Evolutionary conservation across 2,797 vertebrate genomes (phyloP), one percentile per base, ranked within the genome.

Genomic region (Chrysocyon brachyurus): DNA sequence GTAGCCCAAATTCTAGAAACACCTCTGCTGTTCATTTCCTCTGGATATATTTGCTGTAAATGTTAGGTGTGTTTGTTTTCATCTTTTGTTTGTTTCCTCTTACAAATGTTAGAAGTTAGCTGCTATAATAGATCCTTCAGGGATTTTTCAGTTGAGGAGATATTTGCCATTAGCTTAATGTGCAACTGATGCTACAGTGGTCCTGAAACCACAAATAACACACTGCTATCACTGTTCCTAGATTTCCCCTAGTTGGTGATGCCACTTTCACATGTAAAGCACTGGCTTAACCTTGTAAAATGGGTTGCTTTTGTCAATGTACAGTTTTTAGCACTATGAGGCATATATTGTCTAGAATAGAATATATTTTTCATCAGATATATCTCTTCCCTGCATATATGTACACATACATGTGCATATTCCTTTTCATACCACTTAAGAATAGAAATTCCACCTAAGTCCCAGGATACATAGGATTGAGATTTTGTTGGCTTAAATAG

Each of bases 41-140:
- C 31, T 91, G 49, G 72, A 33, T 79, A 61, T 75, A 82, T 87
- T 93, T 87, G 83, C 15, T 91, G 8, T 56, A 22, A 22, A n/a
- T 92, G 40, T 26, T 94, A 92, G 78, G 0, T 78, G 56, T 52
- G n/a, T 87, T 79, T 91, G 12, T 61, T 93, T 95, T 88, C 61
- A 66, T 59, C 73, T 89, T 95, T 95, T 68, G 6, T 77, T 94
- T 87, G 7, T 90, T 95, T 87, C 36, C 14, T 93, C 92, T 92
- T 61, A 92, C 86, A 77, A 93, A 61, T 88, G 15, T 87, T 90
- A 86, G n/a, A 92, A 56, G 28, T 92, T 75, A 73, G 7, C 7
- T 83, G 40, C 24, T 95, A 2, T 72, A 84, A 88, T 87, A 92
- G 87, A 94, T 90, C 6, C 56, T 83, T 85, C 22, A 40, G 40